Base-by-base conservation (phyloP, 1,140 invertebrate species). In the Sarcophaga peregrina region DNA sequence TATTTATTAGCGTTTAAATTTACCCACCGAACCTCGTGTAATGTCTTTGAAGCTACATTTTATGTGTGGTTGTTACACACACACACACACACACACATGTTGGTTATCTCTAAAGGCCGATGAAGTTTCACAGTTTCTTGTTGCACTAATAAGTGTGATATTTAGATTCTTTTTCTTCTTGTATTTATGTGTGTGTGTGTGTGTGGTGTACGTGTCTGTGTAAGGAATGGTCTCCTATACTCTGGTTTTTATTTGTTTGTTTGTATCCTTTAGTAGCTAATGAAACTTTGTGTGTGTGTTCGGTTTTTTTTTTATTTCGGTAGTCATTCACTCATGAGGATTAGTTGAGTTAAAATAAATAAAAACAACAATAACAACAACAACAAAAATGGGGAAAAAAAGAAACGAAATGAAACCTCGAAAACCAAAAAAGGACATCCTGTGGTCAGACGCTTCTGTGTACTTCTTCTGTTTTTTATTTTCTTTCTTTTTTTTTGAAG, bases 381-480 rank as follows among this genome's bases (percentile, higher is more conserved):
- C 17, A 10, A 45, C 7, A 78, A 78, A 25, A 45, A 78, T 46
- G 4, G 1, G 25, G 25, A 37, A 81, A 46, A 76, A 50, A 50
- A 47, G 11, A 11, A 68, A 45, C 25, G 7, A 62, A 62, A 45
- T 25, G 7, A 62, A 62, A 81, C 52, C 52, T 52, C 54, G 17
- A 62, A 81, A 62, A 68, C 80, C 80, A 81, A 20, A 68, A 52
- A 52, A 76, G 50, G 80, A 46, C 80, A 81, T 72, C 54, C 80
- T 68, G 25, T 68, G 80, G 80, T 68, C 48, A 48, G 54, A 15
- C 37, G 54, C 80, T 52, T 78, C 48, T 78, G 47, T 52, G 17
- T 68, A 68, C 62, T 68, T n/a, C 20, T 20, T 4, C 25, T 37
- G 4, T 37, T 37, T 37, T 37, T 37, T 37, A 2, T n/a, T n/a